Percentiles rank a stretch among this genome's conserved stretches.
Evolutionary conservation across 2,888 invertebrate genomes (phyloP).

Genomic region (Aphidoletes aphidimyza): DNA sequence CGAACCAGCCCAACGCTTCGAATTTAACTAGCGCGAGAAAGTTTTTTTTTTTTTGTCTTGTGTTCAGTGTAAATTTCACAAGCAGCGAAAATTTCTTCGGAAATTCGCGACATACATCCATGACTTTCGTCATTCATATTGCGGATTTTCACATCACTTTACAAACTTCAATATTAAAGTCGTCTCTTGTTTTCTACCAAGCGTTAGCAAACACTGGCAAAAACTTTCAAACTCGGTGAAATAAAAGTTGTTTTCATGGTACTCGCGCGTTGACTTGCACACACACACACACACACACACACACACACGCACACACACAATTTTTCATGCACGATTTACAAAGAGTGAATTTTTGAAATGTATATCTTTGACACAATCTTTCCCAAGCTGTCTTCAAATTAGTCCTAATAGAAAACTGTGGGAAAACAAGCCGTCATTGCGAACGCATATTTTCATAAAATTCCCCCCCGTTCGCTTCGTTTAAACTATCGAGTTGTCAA

Average conservation of each 20-base stretch:
- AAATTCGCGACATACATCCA: neutral
- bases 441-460: neutral
- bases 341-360: neutral
- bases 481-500: neutral
- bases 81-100: neutral
- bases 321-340: too few species aligned
- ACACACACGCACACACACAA: too few species aligned
- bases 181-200: too few species aligned
- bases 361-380: neutral
- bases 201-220: too few species aligned
- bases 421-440: neutral
- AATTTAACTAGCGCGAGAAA: neutral
- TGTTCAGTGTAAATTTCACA: constrained; percentile 19
- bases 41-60: too few species aligned
- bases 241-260: too few species aligned
- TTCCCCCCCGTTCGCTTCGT: too few species aligned
- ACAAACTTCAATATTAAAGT: too few species aligned
- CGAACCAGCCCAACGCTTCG: neutral
- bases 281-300: too few species aligned
- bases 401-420: neutral
- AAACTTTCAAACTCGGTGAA: too few species aligned
- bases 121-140: too few species aligned
- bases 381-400: neutral
- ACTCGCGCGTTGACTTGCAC: too few species aligned
- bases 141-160: neutral